Evolutionary conservation across 2,888 invertebrate genomes (phyloP).

Genomic region (Abscondita cerata): DNA sequence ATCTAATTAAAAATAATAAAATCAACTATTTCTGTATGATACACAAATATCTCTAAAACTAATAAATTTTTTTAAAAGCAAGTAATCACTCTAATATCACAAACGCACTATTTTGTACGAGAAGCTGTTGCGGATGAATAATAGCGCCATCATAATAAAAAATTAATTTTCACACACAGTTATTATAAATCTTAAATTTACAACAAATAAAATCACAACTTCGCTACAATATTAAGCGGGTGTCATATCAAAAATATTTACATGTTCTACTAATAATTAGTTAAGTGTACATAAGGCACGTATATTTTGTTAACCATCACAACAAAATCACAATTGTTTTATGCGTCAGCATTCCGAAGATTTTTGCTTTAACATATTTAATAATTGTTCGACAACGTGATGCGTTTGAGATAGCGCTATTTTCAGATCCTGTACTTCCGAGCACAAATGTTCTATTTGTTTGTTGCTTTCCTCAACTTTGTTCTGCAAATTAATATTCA

Average conservation of each 20-base stretch:
- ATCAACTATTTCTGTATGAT: no score
- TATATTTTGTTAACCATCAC: not conserved
- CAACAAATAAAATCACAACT: no score
- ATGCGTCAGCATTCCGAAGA: conserved; percentile 24
- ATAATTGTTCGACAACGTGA: conserved; percentile 54
- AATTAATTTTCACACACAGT: not conserved
- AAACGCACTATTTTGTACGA: conserved; percentile 15
- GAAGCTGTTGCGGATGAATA: not conserved
- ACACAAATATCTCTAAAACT: no score
- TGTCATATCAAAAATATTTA: no score
- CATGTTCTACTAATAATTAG: no score
- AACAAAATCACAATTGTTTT: not conserved
- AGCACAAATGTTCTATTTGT: conserved; percentile 69
- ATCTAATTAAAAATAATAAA: no score
- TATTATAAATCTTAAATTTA: no score
- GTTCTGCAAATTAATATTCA: conserved; percentile 65
- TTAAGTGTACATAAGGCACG: not conserved
- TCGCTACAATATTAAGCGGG: no score
- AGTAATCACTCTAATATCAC: conserved; percentile 17
- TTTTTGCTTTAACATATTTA: conserved; percentile 46
- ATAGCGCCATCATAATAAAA: not conserved
- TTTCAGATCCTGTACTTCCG: conserved; percentile 74
- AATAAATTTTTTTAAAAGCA: no score
- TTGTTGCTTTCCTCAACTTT: conserved; percentile 74
- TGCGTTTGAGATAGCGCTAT: conserved; percentile 59